phyloP scores from a whole-genome alignment of 1,140 invertebrate genomes.

The Drosophila orena region DNA sequence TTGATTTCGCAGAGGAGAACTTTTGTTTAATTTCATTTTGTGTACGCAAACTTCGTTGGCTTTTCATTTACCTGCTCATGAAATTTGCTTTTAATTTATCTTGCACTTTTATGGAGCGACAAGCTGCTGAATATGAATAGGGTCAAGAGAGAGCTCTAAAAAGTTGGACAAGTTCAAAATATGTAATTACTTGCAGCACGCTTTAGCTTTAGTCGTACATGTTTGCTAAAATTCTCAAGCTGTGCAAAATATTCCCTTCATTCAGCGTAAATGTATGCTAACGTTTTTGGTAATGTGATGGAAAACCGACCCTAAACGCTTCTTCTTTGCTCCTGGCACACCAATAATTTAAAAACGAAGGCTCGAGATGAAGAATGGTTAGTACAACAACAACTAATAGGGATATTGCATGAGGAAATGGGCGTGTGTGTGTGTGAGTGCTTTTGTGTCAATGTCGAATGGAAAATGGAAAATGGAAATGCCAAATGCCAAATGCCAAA shows the following conservation, averaged over 20 bases:
- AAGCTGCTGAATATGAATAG: neutral
- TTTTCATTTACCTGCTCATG: constrained; percentile 1
- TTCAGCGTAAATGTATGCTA: neutral
- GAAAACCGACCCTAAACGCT: neutral
- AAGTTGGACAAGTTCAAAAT: neutral
- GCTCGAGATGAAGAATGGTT: constrained; percentile 5
- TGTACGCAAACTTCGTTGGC: neutral
- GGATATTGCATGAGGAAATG: constrained; percentile 25
- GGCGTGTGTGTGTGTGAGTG: constrained; percentile 25
- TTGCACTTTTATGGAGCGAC: neutral
- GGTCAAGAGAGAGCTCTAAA: neutral
- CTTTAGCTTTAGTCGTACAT: neutral
- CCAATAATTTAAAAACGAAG: neutral
- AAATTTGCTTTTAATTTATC: neutral
- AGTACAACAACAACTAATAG: constrained; percentile 35
- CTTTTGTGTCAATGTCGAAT: constrained; percentile 30
- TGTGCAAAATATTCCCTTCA: neutral
- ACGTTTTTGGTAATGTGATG: neutral
- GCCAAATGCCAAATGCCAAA: constrained; percentile 35
- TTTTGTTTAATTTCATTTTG: constrained; percentile 3
- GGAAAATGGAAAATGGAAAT: constrained; percentile 1
- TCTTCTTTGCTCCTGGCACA: neutral
- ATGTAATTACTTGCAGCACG: neutral
- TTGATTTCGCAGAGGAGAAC: neutral
- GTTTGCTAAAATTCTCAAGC: neutral